phyloP scores from a whole-genome alignment of 2,797 vertebrate genomes.

The Nyctibius grandis region DNA sequence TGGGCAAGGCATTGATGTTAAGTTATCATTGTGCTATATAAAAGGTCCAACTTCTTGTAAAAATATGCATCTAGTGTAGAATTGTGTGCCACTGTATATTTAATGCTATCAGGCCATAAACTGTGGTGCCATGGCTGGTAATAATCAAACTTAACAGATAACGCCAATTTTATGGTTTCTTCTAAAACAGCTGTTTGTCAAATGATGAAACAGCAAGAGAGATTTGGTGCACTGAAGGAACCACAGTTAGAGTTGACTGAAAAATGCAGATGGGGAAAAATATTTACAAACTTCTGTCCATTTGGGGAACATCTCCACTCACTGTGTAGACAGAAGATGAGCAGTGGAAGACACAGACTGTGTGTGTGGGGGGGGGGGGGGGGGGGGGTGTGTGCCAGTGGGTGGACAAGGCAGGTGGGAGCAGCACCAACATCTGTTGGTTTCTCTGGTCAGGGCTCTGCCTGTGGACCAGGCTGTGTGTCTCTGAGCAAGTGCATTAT shows the following conservation, averaged over 20 bases:
- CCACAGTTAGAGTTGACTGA: not conserved
- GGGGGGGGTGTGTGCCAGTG: not conserved
- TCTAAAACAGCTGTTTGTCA: not conserved
- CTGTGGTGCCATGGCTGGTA: not conserved
- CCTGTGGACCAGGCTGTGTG: not conserved
- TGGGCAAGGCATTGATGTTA: not conserved
- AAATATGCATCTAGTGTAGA: not conserved
- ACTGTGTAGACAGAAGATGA: not conserved
- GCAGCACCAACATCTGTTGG: not conserved
- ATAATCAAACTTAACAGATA: not conserved
- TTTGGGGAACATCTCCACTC: not conserved
- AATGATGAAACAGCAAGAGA: not conserved
- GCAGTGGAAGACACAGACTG: accelerated
- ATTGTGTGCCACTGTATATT: not conserved
- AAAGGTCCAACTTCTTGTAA: not conserved
- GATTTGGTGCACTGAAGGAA: not conserved
- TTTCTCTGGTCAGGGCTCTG: not conserved
- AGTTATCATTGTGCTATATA: not conserved
- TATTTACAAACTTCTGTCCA: not conserved
- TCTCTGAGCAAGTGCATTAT: not conserved
- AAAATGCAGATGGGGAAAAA: not conserved
- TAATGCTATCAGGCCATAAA: not conserved
- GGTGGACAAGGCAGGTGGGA: not conserved
- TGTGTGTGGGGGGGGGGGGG: no score
- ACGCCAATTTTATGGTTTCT: not conserved